Evolutionary conservation across 1,140 invertebrate genomes (phyloP), one percentile per base, ranked within the genome.

Genomic region (Papilio polytes): DNA sequence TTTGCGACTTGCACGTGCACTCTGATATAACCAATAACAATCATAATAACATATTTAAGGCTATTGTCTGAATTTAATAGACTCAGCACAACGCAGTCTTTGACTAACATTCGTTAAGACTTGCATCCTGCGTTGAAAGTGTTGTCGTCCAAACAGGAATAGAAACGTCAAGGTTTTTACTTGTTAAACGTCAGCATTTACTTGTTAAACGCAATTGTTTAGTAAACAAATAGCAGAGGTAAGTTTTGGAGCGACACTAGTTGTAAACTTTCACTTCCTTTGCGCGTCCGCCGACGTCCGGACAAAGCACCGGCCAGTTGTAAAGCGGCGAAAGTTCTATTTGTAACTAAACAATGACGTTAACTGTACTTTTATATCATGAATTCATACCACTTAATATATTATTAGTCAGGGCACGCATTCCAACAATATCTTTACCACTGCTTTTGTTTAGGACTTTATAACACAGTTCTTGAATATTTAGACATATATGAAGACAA

Each of bases 291-390:
- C n/a, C 13, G 36, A 41, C 36, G 72, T 73, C 41, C 36, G 36
- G 10, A 74, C 36, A 74, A n/a, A 46, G 18, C n/a, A 46, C 41
- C 4, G 41, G 70, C 70, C 22, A 36, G 72, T 74, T 46, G 10
- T 46, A 20, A 41, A 74, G 18, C 31, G 44, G 36, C 44, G 36
- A 74, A 74, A 74, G 72, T 46, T 74, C 72, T 74, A 74, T 74
- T 46, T 74, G 44, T 74, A 46, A 74, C 72, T 74, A n/a, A 36
- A 74, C 72, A 74, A 70, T 70, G 63, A 70, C 12, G 22, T 70
- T 70, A 70, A 70, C 63, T 70, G 63, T 70, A 70, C 63, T 70
- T 70, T 15, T 13, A 66, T 66, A 12, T 66, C 22, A 22, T 66
- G 3, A 26, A 22, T 63, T 15, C 56, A 22, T 66, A 66, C 59